Percentiles rank a stretch among this genome's conserved stretches.
These are phyloP conservation scores for Tauraco hartlaubi DNA, from an alignment of 2,797 vertebrate genomes.

Conservation along the genomic window DNA sequence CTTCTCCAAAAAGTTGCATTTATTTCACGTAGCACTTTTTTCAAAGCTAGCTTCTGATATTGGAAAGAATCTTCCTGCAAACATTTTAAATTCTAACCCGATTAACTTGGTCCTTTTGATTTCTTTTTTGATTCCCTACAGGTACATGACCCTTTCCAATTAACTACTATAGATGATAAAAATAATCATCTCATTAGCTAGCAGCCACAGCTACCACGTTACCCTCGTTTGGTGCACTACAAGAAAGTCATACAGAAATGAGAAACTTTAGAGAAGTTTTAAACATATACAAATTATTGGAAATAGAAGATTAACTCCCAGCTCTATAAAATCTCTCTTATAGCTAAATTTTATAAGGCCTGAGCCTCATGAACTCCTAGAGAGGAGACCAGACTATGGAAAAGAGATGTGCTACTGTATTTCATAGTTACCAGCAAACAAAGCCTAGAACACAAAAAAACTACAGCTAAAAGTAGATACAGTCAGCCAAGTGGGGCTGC, in stretches of 20 bases:
- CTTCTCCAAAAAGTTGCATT: not conserved
- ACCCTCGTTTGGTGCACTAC: not conserved
- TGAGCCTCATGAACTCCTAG: not conserved
- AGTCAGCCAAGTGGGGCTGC: not conserved
- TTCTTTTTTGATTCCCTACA: constrained; percentile 29
- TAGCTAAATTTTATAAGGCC: not conserved
- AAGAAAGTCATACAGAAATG: not conserved
- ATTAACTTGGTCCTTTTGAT: constrained; percentile 40
- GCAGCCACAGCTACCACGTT: not conserved
- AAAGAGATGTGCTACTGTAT: not conserved
- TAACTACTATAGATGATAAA: constrained; percentile 47
- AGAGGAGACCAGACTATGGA: not conserved
- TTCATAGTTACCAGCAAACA: not conserved
- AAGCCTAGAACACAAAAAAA: not conserved
- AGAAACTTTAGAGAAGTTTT: not conserved
- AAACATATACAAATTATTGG: not conserved
- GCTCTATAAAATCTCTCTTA: not conserved
- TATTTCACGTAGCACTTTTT: not conserved
- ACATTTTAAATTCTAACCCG: not conserved
- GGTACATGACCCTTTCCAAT: constrained; percentile 28
- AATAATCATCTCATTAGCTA: constrained; percentile 29
- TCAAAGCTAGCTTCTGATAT: not conserved
- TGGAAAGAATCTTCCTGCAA: not conserved
- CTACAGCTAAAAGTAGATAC: not conserved
- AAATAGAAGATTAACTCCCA: not conserved